Base-by-base conservation (phyloP, 2,113 vertebrate genomes). In the Tachuris rubrigastra region DNA sequence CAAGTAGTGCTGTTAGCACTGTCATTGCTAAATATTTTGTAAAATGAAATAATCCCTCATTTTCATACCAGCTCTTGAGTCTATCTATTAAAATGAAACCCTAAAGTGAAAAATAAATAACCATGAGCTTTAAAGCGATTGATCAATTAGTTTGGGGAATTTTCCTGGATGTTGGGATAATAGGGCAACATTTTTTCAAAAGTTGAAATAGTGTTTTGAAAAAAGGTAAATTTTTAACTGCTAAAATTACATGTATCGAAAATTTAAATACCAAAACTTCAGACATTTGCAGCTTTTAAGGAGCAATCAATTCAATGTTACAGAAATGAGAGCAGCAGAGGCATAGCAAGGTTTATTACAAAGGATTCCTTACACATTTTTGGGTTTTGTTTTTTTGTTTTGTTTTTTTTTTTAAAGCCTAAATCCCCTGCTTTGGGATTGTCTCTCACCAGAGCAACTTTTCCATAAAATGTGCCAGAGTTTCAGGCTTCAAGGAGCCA, bases 91-190 rank as follows among this genome's bases (percentile, higher is more conserved):
- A 94, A 97, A 97, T 90, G 86, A 97, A 95, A 72, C 55, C 35
- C 33, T 94, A 76, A 95, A 97, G 81, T 93, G 67, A 96, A 97
- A 97, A 97, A 96, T 87, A 97, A 98, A 96, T 86, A 72, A 94
- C 77, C 90, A 93, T 76, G 89, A 93, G 77, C 77, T 96, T 93
- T 94, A 73, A 91, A 96, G 83, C 93, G 63, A 96, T 93, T 89
- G 80, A 96, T 95, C 96, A 93, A 82, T 44, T 77, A 95, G 95
- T 97, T 92, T 93, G 90, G 79, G 87, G 13, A 35, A 96, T 98
- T 96, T 96, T 96, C 93, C 95, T 96, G 90, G 18, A 60, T 30
- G 76, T 47, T 9, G 17, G 18, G 14, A 60, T 37, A 83, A n/a
- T 2, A 55, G 18, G 49, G 19, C 23, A 62, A 65, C 3, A 44